phyloP scores from a whole-genome alignment of 1,140 invertebrate genomes.

The Euglossa dilemma region DNA sequence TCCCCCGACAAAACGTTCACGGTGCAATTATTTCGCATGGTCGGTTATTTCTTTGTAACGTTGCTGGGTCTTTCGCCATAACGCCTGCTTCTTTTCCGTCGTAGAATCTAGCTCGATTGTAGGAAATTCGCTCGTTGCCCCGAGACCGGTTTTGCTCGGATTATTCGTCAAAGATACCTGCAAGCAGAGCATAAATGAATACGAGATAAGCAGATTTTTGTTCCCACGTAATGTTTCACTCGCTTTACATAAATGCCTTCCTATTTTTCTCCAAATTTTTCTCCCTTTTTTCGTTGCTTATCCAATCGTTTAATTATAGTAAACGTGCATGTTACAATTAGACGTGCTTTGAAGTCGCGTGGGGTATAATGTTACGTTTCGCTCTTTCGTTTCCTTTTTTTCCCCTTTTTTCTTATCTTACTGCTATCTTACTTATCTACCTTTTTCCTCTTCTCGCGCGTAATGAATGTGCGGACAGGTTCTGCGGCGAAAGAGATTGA shows the following conservation, averaged over 20 bases:
- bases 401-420: too few species aligned
- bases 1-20: not conserved
- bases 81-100: slow-evolving; percentile 76
- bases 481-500: not conserved
- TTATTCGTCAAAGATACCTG: slow-evolving; percentile 77
- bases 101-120: slow-evolving; percentile 69
- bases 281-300: not conserved
- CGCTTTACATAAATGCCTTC: slow-evolving; percentile 14
- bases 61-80: slow-evolving; percentile 80
- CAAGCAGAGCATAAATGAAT: slow-evolving; percentile 52
- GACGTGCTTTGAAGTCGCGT: too few species aligned
- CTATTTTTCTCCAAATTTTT: not conserved
- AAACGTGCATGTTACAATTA: not conserved
- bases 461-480: not conserved
- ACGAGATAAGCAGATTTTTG: not conserved
- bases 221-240: not conserved
- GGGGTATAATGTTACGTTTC: not conserved
- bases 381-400: too few species aligned
- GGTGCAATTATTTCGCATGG: slow-evolving; percentile 45
- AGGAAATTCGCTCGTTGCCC: slow-evolving; percentile 64
- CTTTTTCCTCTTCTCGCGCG: not conserved
- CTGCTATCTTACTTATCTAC: too few species aligned
- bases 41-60: slow-evolving; percentile 77
- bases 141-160: slow-evolving; percentile 79
- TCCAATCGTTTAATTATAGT: slow-evolving; percentile 11